phyloP scores from a whole-genome alignment of 2,888 invertebrate species.

The Mimas tiliae region DNA sequence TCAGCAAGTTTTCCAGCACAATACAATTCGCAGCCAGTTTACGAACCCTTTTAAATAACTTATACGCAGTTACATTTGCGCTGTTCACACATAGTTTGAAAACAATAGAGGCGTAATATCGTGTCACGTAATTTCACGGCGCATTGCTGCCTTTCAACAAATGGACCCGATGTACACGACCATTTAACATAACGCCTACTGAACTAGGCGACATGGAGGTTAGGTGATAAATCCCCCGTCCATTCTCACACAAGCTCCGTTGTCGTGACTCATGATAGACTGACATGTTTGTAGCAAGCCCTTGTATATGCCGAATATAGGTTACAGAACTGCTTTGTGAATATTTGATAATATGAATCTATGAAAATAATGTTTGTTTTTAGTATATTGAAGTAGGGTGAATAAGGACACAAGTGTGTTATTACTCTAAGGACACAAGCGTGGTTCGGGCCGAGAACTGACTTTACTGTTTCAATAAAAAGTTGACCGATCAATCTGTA shows the following conservation, averaged over 20 bases:
- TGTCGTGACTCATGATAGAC: slow-evolving; percentile 21
- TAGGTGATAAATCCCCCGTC: slow-evolving; percentile 16
- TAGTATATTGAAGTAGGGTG: too few relatives aligned
- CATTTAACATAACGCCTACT: slow-evolving; percentile 21
- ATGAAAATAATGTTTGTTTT: neutral
- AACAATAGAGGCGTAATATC: neutral
- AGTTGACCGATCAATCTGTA: too few relatives aligned
- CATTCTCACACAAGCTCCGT: slow-evolving; percentile 6
- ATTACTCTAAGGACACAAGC: too few relatives aligned
- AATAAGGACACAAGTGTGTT: too few relatives aligned
- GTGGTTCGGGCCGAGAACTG: too few relatives aligned
- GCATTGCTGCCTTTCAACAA: slow-evolving; percentile 7
- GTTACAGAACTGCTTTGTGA: neutral
- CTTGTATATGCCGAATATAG: slow-evolving; percentile 14
- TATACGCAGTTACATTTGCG: neutral
- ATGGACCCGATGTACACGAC: slow-evolving; percentile 13
- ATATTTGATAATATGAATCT: neutral
- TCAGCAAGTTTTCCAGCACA: too few relatives aligned
- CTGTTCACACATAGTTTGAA: neutral
- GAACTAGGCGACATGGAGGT: slow-evolving; percentile 10
- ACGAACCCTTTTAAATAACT: too few relatives aligned
- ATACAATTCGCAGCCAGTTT: too few relatives aligned
- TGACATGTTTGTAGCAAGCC: slow-evolving; percentile 17
- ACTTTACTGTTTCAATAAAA: too few relatives aligned
- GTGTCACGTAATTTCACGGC: slow-evolving; percentile 12